phyloP scores from a whole-genome alignment of 2,113 vertebrate species.

The Macrotis lagotis region DNA sequence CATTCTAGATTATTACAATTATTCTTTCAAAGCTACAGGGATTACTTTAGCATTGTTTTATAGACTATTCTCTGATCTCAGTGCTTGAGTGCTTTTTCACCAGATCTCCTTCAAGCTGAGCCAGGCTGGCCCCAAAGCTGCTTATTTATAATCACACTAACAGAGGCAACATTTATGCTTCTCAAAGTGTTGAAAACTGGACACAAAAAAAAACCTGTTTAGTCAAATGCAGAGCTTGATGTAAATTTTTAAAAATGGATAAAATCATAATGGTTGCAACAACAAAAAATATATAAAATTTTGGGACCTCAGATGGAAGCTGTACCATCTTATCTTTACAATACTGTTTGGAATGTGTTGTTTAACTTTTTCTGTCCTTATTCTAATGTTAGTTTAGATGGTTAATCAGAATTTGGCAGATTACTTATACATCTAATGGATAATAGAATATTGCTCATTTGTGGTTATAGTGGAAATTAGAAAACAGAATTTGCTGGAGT shows the following conservation, averaged over 20 bases:
- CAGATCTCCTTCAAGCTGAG: slow-evolving; percentile 74
- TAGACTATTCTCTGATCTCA: slow-evolving; percentile 61
- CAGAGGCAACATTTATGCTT: slow-evolving; percentile 13
- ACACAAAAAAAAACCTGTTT: slow-evolving; percentile 19
- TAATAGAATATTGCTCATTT: neutral
- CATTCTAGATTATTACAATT: neutral
- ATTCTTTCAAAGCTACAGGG: slow-evolving; percentile 31
- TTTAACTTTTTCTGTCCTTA: neutral
- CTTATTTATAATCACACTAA: slow-evolving; percentile 11
- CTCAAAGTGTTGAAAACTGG: slow-evolving; percentile 52
- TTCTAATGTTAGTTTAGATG: neutral
- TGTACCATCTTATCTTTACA: too few species aligned
- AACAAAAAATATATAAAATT: too few species aligned
- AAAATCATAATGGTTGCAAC: neutral
- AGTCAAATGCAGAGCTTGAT: neutral
- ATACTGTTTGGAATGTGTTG: fast-evolving
- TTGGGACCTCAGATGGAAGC: neutral
- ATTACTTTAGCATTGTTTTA: neutral
- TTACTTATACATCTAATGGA: neutral
- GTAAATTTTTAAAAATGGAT: neutral
- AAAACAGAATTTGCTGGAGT: neutral
- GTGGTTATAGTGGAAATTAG: neutral
- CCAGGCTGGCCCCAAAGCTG: slow-evolving; percentile 78
- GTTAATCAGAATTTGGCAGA: neutral
- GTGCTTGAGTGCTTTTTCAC: slow-evolving; percentile 50